Evolutionary conservation across 2,113 vertebrate genomes (phyloP).

Genomic region (Loxodonta africana): DNA sequence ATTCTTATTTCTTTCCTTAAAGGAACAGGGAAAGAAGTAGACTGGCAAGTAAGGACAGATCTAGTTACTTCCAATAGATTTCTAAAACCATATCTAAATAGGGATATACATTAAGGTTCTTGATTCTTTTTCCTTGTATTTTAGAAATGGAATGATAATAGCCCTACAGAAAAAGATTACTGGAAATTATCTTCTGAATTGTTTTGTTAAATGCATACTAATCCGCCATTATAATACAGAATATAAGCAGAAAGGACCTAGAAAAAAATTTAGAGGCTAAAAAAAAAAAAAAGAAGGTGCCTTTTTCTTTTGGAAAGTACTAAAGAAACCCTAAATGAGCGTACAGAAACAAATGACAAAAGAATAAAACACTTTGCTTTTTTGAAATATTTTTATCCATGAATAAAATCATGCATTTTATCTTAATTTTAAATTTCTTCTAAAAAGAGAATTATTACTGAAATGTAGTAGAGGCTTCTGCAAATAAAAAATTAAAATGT

Average conservation of each 20-base stretch:
- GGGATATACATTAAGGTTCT: not conserved
- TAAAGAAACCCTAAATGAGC: conserved; percentile 59
- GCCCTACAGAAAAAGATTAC: conserved; percentile 55
- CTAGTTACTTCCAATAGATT: conserved; percentile 30
- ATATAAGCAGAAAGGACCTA: not conserved
- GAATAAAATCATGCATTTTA: not conserved
- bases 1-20: conserved; percentile 66
- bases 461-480: conserved; percentile 50
- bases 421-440: conserved; percentile 55
- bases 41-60: conserved; percentile 36
- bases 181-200: not conserved
- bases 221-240: conserved; percentile 30
- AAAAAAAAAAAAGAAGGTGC: not conserved
- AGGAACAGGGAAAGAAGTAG: conserved; percentile 14
- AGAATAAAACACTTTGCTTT: conserved; percentile 27
- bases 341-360: conserved; percentile 35
- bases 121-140: conserved; percentile 66
- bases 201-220: conserved; percentile 50
- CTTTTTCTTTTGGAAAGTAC: conserved; percentile 24
- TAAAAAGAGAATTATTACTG: conserved; percentile 61
- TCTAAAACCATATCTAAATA: conserved; percentile 39
- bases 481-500: conserved; percentile 61
- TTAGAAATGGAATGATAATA: conserved; percentile 33
- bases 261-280: conserved; percentile 40
- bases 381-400: conserved; percentile 11